Evolutionary conservation across 2,797 vertebrate species (phyloP).

Genomic region (Rhinogobio ventralis): DNA sequence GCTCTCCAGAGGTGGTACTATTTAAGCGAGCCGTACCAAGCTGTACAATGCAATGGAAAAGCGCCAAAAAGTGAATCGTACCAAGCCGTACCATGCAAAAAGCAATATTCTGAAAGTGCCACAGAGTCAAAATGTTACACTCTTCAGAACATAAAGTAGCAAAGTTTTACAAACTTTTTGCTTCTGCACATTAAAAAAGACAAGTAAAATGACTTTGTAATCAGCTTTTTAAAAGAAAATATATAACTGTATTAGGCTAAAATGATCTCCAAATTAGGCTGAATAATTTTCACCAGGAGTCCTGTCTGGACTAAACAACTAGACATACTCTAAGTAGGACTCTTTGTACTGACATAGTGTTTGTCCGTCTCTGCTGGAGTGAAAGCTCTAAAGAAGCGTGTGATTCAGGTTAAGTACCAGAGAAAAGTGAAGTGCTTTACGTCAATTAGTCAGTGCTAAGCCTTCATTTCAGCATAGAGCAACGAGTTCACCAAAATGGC

Average conservation of each 20-base stretch:
- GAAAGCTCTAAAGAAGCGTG: conserved; percentile 39
- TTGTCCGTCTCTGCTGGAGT: conserved; percentile 21
- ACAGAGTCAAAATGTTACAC: not conserved
- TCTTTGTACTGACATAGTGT: conserved; percentile 27
- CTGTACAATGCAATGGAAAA: too few relatives aligned
- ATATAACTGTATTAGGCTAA: not conserved
- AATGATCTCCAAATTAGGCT: not conserved
- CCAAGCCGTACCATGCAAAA: not conserved
- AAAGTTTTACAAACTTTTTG: not conserved
- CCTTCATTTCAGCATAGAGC: conserved; percentile 34
- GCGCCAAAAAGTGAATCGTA: too few relatives aligned
- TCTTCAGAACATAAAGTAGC: not conserved
- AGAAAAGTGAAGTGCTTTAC: conserved; percentile 45
- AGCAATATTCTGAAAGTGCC: not conserved
- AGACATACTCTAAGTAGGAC: not conserved
- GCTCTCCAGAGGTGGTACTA: too few relatives aligned
- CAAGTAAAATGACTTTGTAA: not conserved
- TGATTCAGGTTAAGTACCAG: conserved; percentile 45
- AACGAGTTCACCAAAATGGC: conserved; percentile 26
- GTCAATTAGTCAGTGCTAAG: conserved; percentile 37
- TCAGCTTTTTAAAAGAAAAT: not conserved
- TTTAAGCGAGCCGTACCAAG: too few relatives aligned
- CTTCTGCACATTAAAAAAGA: not conserved
- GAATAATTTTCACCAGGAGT: not conserved
- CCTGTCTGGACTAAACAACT: conserved; percentile 23